phyloP scores from a whole-genome alignment of 2,888 invertebrate species.

The Drosophila greeni region DNA sequence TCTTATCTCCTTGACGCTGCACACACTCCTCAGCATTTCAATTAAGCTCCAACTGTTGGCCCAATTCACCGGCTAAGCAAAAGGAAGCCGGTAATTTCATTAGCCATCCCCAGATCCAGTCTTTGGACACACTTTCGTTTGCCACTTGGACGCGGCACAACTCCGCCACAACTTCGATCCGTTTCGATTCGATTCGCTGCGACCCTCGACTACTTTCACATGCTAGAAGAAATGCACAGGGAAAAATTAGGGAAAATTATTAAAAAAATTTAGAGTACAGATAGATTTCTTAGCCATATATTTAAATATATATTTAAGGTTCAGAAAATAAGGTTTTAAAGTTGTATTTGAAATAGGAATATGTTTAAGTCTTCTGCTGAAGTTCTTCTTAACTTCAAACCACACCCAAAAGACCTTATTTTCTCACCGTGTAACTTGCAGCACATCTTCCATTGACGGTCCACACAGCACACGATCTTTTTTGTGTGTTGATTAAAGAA shows the following conservation, averaged over 20 bases:
- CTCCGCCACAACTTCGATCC: conserved; percentile 28
- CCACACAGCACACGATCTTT: conserved; percentile 56
- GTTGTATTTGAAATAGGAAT: too few species aligned
- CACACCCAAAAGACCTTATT: conserved; percentile 2
- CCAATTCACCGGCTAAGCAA: conserved; percentile 30
- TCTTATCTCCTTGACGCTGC: conserved; percentile 24
- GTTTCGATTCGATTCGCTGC: conserved; percentile 28
- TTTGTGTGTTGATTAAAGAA: conserved; percentile 49
- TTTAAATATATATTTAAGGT: too few species aligned
- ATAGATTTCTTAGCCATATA: too few species aligned
- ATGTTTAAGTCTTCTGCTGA: neutral
- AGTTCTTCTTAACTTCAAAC: neutral
- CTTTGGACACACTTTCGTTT: conserved; percentile 57
- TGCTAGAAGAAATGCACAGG: conserved; percentile 11
- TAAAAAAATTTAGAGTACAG: neutral
- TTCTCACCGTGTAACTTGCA: conserved; percentile 8
- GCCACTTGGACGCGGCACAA: conserved; percentile 3
- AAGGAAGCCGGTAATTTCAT: conserved; percentile 37
- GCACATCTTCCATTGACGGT: conserved; percentile 25
- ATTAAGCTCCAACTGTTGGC: conserved; percentile 35
- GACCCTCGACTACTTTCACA: conserved; percentile 46
- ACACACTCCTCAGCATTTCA: conserved; percentile 38
- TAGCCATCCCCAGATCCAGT: conserved; percentile 38
- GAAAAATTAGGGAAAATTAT: neutral
- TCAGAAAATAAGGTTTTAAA: neutral